Evolutionary conservation across 2,113 vertebrate genomes (phyloP).

Genomic region (Paraplagusia blochii): DNA sequence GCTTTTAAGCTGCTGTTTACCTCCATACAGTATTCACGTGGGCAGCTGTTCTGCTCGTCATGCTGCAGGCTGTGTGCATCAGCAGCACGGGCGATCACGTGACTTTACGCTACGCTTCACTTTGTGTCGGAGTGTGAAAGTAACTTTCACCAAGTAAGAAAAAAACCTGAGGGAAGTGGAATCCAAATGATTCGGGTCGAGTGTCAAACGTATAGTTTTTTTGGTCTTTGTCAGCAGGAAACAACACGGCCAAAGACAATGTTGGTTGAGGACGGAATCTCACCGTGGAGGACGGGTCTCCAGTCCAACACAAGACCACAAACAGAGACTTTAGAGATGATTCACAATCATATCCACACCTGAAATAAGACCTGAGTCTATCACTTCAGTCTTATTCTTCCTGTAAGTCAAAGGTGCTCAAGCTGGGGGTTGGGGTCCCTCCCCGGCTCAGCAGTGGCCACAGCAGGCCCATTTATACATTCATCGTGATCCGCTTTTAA

Average conservation of each 20-base stretch:
- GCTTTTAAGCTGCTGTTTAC: constrained; percentile 26
- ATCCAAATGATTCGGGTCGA: constrained; percentile 11
- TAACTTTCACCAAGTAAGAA: constrained; percentile 25
- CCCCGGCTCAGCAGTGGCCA: too few species aligned
- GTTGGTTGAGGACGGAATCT: too few species aligned
- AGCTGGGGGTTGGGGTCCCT: too few species aligned
- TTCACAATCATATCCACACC: too few species aligned
- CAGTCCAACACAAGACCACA: too few species aligned
- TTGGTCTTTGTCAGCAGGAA: constrained; percentile 14
- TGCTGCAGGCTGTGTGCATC: constrained; percentile 39
- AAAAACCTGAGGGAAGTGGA: constrained; percentile 4
- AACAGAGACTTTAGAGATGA: too few species aligned
- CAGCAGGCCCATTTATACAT: too few species aligned
- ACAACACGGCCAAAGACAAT: constrained; percentile 20
- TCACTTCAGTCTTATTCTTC: too few species aligned
- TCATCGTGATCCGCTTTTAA: too few species aligned
- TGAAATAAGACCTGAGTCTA: too few species aligned
- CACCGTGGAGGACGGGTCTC: too few species aligned
- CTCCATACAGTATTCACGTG: constrained; percentile 42
- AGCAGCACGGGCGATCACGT: constrained; percentile 24
- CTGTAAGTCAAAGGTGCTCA: too few species aligned
- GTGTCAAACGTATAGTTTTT: constrained; percentile 10
- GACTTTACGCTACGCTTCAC: constrained; percentile 26
- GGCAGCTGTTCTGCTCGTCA: constrained; percentile 30
- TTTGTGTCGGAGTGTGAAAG: constrained; percentile 26